phyloP scores from a whole-genome alignment of 2,888 invertebrate genomes.

The Temnothorax unifasciatus region DNA sequence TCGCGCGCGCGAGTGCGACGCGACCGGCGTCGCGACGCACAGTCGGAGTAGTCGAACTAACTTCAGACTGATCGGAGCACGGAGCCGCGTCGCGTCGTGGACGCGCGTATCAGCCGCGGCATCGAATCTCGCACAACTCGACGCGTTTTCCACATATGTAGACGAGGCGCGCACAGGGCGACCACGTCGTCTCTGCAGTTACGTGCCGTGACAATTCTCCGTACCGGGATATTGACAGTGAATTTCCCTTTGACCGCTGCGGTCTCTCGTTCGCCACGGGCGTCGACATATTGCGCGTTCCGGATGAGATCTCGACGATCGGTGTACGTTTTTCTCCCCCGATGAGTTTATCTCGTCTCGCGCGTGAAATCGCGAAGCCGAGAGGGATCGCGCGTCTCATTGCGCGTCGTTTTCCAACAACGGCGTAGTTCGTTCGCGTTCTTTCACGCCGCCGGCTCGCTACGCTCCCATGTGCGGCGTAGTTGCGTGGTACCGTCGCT shows the following conservation, averaged over 20 bases:
- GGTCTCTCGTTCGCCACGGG: background rate
- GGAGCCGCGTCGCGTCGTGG: constrained; percentile 10
- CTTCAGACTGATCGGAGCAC: background rate
- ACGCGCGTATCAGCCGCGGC: background rate
- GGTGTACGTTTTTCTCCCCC: background rate
- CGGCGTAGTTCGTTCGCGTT: background rate
- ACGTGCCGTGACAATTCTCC: constrained; percentile 1
- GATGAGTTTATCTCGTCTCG: background rate
- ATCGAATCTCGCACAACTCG: background rate
- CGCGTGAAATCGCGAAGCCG: background rate
- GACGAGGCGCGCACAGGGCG: no score
- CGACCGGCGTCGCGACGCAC: constrained; percentile 53
- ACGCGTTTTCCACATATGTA: background rate
- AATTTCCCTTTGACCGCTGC: background rate
- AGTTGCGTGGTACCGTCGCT: background rate
- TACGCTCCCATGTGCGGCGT: constrained; percentile 27
- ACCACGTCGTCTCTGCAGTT: background rate
- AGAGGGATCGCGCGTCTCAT: background rate
- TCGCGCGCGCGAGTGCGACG: constrained; percentile 43
- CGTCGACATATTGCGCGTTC: constrained; percentile 52
- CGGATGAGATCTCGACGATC: background rate
- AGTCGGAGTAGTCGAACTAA: background rate
- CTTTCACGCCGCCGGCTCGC: constrained; percentile 17
- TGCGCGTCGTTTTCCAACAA: background rate
- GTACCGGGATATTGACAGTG: background rate